A percentile compares a stretch with the other conserved stretches of the same genome.
phyloP scores from a whole-genome alignment of 2,113 vertebrate species.

The cat (Felis catus) region F.catus_Fca126_mat1.0 CM031418.1:57712001-57712500 shows the following conservation, averaged over 20 bases:
- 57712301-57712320: neutral
- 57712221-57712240: neutral
- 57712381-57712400: neutral
- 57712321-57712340: neutral
- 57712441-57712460: neutral
- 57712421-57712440: neutral
- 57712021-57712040: accelerated
- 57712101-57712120: neutral
- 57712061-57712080: neutral
- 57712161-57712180: neutral
- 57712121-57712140: neutral
- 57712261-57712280: neutral
- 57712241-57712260: neutral
- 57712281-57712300: neutral
- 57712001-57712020: neutral
- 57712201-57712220: neutral
- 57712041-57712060: neutral
- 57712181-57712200: neutral
- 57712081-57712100: neutral
- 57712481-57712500: constrained; percentile 63
- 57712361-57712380: neutral
- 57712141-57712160: neutral
- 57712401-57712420: neutral
- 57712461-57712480: neutral
- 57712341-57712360: neutral